Conservation (phyloP, 2,888 invertebrate genomes). For the Sphecodes monilicornis region DNA sequence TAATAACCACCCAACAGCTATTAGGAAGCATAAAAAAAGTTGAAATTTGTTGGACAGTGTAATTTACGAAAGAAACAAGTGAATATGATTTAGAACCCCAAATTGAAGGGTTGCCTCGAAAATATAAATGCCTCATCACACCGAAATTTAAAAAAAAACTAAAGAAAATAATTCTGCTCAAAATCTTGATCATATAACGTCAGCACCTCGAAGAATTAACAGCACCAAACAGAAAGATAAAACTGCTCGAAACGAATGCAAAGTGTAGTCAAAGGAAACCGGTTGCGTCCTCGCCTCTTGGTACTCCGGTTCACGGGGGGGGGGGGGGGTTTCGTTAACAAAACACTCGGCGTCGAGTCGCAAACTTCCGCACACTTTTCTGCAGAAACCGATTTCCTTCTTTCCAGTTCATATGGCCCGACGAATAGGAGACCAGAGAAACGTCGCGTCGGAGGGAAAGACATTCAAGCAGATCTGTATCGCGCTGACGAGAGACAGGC, state of each 20-base stretch:
- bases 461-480: conserved; percentile 31
- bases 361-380: background rate
- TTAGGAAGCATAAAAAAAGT: too few relatives aligned
- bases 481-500: conserved; percentile 7
- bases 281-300: background rate
- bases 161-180: too few relatives aligned
- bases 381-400: conserved; percentile 2
- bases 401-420: background rate
- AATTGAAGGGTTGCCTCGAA: too few relatives aligned
- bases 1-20: too few relatives aligned
- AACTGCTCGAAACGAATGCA: background rate
- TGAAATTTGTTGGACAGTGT: too few relatives aligned
- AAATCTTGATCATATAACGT: background rate
- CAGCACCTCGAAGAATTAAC: background rate
- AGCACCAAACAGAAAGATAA: background rate
- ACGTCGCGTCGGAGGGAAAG: background rate
- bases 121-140: too few relatives aligned
- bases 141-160: too few relatives aligned
- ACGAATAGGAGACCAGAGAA: background rate
- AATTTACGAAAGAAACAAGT: too few relatives aligned
- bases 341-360: background rate
- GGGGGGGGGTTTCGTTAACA: too few relatives aligned
- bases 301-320: background rate
- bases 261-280: background rate
- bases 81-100: too few relatives aligned